These are phyloP conservation scores for Diarsia brunnea DNA, from an alignment of 2,888 invertebrate genomes.

Conservation along the genomic window DNA sequence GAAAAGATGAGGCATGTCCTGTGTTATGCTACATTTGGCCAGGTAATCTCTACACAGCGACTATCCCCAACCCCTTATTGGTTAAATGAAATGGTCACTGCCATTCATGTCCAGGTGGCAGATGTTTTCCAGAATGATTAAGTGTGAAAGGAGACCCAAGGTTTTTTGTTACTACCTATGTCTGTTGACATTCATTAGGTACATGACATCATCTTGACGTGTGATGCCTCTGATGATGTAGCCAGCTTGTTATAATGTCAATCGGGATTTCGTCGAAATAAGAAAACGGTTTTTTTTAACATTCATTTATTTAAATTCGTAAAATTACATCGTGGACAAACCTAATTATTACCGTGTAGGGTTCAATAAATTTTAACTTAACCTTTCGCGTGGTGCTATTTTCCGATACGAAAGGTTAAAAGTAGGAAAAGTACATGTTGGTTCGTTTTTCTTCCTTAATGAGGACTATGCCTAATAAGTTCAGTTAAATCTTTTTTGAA, in stretches of 20 bases:
- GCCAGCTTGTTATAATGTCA: background rate
- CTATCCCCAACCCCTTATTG: background rate
- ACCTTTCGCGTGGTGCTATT: no score
- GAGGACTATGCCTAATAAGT: background rate
- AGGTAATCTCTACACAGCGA: background rate
- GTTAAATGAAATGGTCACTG: background rate
- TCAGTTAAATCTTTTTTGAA: background rate
- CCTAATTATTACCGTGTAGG: background rate
- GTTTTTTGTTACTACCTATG: background rate
- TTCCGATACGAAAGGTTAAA: no score
- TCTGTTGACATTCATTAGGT: no score
- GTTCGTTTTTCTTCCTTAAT: background rate
- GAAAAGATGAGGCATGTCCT: no score
- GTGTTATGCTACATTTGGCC: no score
- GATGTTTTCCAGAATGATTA: background rate
- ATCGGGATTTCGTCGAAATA: background rate
- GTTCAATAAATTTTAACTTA: background rate
- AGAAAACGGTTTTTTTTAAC: background rate
- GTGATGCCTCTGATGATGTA: background rate
- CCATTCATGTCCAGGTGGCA: background rate
- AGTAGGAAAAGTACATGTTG: background rate
- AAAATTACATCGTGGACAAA: no score
- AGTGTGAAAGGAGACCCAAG: background rate
- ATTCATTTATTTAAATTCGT: no score
- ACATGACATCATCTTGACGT: no score